phyloP scores from a whole-genome alignment of 2,113 vertebrate species.

The Cyprinodon variegatus region DNA sequence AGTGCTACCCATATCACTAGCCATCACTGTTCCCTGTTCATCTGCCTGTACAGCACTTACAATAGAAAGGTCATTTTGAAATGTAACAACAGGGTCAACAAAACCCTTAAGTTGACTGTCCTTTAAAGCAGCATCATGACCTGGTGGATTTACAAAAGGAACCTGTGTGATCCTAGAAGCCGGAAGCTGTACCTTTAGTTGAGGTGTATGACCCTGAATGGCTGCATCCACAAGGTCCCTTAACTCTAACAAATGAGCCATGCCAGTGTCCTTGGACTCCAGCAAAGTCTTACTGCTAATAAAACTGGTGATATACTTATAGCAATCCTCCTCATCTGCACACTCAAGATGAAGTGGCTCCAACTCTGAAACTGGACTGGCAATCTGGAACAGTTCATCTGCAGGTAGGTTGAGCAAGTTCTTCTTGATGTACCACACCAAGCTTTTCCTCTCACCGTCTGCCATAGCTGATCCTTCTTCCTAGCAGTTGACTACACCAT shows the following conservation, averaged over 20 bases:
- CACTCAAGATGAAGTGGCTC: not conserved
- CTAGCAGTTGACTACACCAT: not conserved
- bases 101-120: not conserved
- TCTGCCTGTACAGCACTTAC: not conserved
- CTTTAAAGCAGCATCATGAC: not conserved
- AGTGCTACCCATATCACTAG: not conserved
- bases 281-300: not conserved
- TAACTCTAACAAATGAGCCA: not conserved
- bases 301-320: not conserved
- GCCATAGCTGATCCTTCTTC: not conserved
- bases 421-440: constrained; percentile 3
- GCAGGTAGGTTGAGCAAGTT: not conserved
- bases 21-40: not conserved
- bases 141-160: not conserved
- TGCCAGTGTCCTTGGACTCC: not conserved
- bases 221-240: not conserved
- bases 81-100: not conserved
- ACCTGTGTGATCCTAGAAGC: not conserved
- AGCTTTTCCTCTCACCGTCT: not conserved
- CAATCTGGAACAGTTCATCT: not conserved
- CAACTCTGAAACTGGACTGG: not conserved
- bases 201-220: not conserved
- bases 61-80: not conserved
- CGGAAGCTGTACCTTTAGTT: not conserved
- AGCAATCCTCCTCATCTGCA: not conserved